phyloP scores from a whole-genome alignment of 2,888 invertebrate species.

The Andricus curvator region DNA sequence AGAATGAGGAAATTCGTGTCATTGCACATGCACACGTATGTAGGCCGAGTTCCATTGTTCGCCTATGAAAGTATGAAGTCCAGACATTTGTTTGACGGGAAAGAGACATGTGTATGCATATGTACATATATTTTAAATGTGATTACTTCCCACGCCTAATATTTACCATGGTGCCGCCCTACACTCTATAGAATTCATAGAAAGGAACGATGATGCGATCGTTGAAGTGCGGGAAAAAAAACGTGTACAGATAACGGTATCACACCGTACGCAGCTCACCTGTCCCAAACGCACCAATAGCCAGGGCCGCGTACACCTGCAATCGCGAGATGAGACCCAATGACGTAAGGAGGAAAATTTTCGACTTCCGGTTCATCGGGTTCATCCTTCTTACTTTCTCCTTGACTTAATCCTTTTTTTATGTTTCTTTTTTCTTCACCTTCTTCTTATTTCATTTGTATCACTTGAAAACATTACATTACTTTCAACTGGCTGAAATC shows the following conservation, averaged over 20 bases:
- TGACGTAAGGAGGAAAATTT: not conserved
- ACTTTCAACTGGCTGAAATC: slow-evolving; percentile 2
- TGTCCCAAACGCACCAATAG: slow-evolving; percentile 56
- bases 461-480: not conserved
- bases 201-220: slow-evolving; percentile 10
- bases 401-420: slow-evolving; percentile 7
- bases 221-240: slow-evolving; percentile 39
- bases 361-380: not conserved
- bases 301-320: slow-evolving; percentile 23
- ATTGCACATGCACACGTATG: slow-evolving; percentile 50
- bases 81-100: slow-evolving; percentile 29
- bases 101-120: not conserved
- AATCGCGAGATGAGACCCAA: not conserved
- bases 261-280: slow-evolving; percentile 57
- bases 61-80: slow-evolving; percentile 43
- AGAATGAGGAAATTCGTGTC: slow-evolving; percentile 50
- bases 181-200: slow-evolving; percentile 8
- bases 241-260: slow-evolving; percentile 58
- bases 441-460: slow-evolving; percentile 2
- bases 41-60: slow-evolving; percentile 51
- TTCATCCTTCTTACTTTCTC: not conserved
- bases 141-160: slow-evolving; percentile 3
- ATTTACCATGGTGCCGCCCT: not conserved
- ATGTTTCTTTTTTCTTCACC: not conserved
- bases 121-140: not conserved